A percentile compares a stretch with the other conserved stretches of the same genome.
phyloP scores from a whole-genome alignment of 2,113 vertebrate genomes.

The Spheniscus mendiculus region DNA sequence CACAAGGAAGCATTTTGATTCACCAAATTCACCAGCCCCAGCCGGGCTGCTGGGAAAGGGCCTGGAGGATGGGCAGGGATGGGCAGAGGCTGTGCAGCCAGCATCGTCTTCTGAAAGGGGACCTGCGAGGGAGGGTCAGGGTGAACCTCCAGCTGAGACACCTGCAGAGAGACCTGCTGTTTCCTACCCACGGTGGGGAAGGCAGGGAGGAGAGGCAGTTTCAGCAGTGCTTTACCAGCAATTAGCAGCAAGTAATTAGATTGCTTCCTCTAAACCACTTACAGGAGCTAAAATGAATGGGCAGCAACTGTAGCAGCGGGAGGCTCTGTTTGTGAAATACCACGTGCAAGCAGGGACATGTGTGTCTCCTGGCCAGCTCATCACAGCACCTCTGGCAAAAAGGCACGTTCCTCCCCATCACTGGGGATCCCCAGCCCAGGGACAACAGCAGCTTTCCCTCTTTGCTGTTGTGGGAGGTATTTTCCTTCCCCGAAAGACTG shows the following conservation, averaged over 20 bases:
- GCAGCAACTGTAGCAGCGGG: neutral
- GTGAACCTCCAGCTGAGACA: neutral
- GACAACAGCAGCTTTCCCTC: neutral
- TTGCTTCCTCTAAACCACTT: neutral
- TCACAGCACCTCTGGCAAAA: neutral
- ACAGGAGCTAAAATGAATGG: neutral
- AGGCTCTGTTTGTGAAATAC: neutral
- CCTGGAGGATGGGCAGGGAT: neutral
- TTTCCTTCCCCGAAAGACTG: neutral
- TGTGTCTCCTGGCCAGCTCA: neutral
- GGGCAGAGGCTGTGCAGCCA: neutral
- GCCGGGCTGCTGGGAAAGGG: neutral
- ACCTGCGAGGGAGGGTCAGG: neutral
- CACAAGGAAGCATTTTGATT: neutral
- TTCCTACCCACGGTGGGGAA: neutral
- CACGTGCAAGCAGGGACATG: neutral
- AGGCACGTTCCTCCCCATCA: accelerated
- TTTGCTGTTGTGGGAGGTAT: neutral
- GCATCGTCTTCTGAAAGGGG: neutral
- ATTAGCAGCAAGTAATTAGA: conserved; percentile 18
- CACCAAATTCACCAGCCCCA: neutral
- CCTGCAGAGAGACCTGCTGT: neutral
- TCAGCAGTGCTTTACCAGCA: neutral
- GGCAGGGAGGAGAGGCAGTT: neutral
- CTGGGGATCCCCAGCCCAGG: neutral